Evolutionary conservation across 2,888 invertebrate species (phyloP), one percentile per base, ranked within the genome.

Genomic region (Melanargia galathea): DNA sequence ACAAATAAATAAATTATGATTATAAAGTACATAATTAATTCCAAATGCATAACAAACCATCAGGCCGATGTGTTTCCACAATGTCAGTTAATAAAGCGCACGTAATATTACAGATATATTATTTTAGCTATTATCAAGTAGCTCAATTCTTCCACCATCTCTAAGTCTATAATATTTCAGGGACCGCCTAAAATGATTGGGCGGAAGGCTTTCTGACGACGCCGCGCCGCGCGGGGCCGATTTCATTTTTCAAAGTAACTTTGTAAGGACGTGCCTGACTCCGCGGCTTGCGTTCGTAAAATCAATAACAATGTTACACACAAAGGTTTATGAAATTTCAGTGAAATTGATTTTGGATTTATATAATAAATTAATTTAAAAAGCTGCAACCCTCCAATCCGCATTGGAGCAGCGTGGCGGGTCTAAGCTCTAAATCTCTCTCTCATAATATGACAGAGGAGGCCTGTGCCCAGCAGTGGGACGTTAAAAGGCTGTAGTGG

Each of bases 241-340:
- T 82, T 84, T 83, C 81, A 84, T 84, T 85, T 83, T 77, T 78
- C 79, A 81, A 80, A 84, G 85, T 83, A 78, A 78, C 79, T 77
- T 73, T 63, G 65, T 68, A 60, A 68, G 65, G 65, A 59, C 66
- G 57, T 63, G 61, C 51, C 45, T 43, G 43, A 20, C 57, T 49
- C 54, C 48, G 52, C 56, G 67, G 66, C 70, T 67, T 68, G 66
- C 58, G 48, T 59, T 20, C 6, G 43, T 51, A 56, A 48, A 43
- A 45, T 22, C n/a, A 26, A 30, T 30, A 11, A 35, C 26, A 13
- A 4, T 30, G 26, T 13, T 45, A 38, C 48, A 48, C 60, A 67
- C 66, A 71, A 69, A 57, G 66, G 63, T 69, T 70, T 73, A 74
- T 72, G 69, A 68, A 71, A 71, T 72, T 70, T 72, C 69, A 33